Evolutionary conservation across 2,113 vertebrate genomes (phyloP), one percentile per base, ranked within the genome.

Genomic region (Barnardius zonarius): DNA sequence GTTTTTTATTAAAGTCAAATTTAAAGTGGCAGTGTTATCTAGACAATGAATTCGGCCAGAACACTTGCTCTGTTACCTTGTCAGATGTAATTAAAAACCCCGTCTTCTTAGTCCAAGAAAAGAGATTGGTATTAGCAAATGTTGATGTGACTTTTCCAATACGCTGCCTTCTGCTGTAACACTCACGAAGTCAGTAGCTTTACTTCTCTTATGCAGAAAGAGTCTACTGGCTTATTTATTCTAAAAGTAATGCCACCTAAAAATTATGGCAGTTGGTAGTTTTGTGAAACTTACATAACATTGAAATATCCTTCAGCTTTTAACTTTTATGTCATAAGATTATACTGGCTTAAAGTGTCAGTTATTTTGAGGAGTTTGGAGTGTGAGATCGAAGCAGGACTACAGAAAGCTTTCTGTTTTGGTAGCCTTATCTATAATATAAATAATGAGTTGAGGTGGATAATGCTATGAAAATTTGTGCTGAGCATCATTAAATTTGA

Each of bases 291-390:
- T 70, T 67, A 6, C 1, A 4, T 30, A 48, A 52, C 39, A 39
- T 0, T 46, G 43, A 82, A 78, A 28, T 63, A 30, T 0, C 37
- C n/a, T 70, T 64, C 0, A 17, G 0, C 6, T 83, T 66, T 30
- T 23, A 3, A 10, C 54, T 73, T 72, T 46, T 39, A 17, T 35
- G 8, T 73, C 10, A 20, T 8, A 17, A 25, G 17, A 24, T 51
- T 43, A 17, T 63, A 37, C 6, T 17, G 13, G 69, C 33, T 78
- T 67, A 31, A 86, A 86, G 27, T 80, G 48, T 2, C 9, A 17
- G 19, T 69, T 63, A 10, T 20, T 57, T 2, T 66, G 59, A 69
- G 27, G 59, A 66, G 6, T 51, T 82, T 64, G 39, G 59, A 70
- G 41, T 83, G 44, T 62, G 61, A 52, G 54, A 25, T 28, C 64